Base-by-base conservation (phyloP, 2,113 vertebrate species). In the Ciconia maguari region DNA sequence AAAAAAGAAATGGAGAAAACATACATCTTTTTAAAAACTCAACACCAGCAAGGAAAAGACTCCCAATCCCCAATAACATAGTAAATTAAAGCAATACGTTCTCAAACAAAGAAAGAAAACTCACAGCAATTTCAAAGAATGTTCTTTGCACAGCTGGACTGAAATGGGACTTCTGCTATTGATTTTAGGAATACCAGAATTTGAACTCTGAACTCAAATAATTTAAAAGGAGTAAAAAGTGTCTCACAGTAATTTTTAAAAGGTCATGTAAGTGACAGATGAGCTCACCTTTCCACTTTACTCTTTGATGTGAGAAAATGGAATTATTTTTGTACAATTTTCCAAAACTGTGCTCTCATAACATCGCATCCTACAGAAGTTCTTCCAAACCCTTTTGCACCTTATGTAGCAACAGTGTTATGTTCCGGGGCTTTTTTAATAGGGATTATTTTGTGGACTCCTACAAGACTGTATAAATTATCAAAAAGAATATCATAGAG, bases 131-230 rank as follows among this genome's bases (percentile, higher is more conserved):
- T 88, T 95, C 58, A 70, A 74, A 93, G 46, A 81, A 57, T 34
- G 61, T 76, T 91, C 64, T 82, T 94, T 74, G 65, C 60, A 78
- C 82, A 89, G 69, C 68, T 95, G 77, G 55, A 65, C 81, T 94
- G 58, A 96, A 94, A 78, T 89, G 49, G 34, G 64, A 68, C 27
- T 81, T 90, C 42, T 90, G 72, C 70, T 92, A 71, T 91, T 76
- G 91, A 90, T 90, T 93, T 96, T 74, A 90, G 75, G 74, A 90
- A 83, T 80, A 76, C 66, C 75, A 92, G 92, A 93, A 76, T 44
- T 88, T 93, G 88, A 91, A 93, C 92, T 90, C 71, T 93, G 95
- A 96, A 92, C 85, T 93, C 68, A 89, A 36, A 92, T 83, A 93
- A 94, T 92, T 83, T 93, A 92, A 95, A 95, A 94, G 70, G 68